phyloP scores from a whole-genome alignment of 2,797 vertebrate genomes.

The Calcarius lapponicus region DNA sequence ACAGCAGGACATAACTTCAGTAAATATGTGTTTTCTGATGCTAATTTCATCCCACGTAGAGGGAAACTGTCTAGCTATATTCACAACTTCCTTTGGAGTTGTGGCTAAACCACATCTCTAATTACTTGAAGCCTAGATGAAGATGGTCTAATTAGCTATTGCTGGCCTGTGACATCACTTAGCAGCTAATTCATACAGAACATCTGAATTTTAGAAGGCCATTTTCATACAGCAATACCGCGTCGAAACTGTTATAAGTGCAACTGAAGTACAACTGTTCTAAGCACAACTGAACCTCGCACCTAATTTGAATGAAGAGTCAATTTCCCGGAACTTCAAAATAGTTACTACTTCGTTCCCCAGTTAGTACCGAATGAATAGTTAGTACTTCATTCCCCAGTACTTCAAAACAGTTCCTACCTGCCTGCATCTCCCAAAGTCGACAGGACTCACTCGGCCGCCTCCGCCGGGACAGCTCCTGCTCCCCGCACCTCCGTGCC shows the following conservation, averaged over 20 bases:
- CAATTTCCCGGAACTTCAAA: background rate
- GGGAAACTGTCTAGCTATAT: background rate
- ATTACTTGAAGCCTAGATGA: background rate
- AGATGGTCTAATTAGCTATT: background rate
- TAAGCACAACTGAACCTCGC: background rate
- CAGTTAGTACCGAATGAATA: too few relatives aligned
- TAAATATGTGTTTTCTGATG: background rate
- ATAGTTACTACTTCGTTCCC: background rate
- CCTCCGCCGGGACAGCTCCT: background rate
- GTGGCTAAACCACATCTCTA: background rate
- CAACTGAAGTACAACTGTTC: background rate
- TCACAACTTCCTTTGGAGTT: background rate
- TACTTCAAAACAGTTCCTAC: background rate
- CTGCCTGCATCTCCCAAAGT: background rate
- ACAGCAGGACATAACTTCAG: background rate
- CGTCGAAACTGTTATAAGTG: background rate
- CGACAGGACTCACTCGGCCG: accelerated
- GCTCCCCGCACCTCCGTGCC: background rate
- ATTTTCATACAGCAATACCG: background rate
- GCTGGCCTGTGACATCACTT: background rate
- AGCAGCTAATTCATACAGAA: background rate
- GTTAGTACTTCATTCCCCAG: background rate
- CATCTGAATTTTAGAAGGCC: background rate
- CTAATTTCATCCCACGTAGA: background rate
- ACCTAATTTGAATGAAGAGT: background rate